A percentile compares a stretch with the other conserved stretches of the same genome.
These are phyloP conservation scores for Pagrus major DNA, from an alignment of 2,113 vertebrate species.

Conservation along the genomic window DNA sequence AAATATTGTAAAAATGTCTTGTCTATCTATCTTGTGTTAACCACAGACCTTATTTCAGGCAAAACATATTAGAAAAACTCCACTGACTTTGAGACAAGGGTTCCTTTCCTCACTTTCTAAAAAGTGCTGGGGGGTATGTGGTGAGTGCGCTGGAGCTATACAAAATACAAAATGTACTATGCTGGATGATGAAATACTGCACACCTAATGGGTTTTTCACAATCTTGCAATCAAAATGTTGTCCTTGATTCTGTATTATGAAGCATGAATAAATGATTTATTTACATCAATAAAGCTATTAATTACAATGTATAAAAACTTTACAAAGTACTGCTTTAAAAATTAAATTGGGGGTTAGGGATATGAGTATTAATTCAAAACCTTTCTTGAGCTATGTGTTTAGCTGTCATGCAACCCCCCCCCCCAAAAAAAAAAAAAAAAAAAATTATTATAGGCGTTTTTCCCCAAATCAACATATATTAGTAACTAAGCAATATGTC, in stretches of 20 bases:
- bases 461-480: not conserved
- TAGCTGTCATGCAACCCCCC: too few species aligned
- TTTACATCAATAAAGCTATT: not conserved
- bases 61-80: too few species aligned
- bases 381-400: not conserved
- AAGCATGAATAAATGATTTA: not conserved
- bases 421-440: not conserved
- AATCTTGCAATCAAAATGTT: slow-evolving; percentile 8
- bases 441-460: not conserved
- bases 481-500: not conserved
- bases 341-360: too few species aligned
- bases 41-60: too few species aligned
- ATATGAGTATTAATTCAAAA: not conserved
- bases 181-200: not conserved
- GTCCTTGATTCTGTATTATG: not conserved
- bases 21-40: too few species aligned
- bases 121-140: too few species aligned
- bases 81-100: too few species aligned
- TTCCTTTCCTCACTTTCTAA: not conserved
- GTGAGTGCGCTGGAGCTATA: not conserved
- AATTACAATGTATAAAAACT: not conserved
- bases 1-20: too few species aligned
- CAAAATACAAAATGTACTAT: not conserved
- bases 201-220: not conserved
- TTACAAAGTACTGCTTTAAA: not conserved